Conservation (phyloP, 2,113 vertebrate genomes). For the Reinhardtius hippoglossoides region DNA sequence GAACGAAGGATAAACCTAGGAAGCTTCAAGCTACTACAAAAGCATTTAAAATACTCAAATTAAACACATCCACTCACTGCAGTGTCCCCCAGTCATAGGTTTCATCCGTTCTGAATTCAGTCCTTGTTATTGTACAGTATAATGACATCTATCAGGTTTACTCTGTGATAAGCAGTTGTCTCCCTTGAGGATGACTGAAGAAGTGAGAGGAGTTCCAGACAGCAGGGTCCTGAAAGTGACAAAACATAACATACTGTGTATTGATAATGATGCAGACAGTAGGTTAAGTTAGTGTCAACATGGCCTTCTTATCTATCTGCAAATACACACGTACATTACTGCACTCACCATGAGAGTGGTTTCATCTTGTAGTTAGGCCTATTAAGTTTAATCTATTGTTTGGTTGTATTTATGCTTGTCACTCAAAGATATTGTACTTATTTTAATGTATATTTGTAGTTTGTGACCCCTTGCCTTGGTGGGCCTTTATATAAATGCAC, state of each 20-base stretch:
- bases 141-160: conserved; percentile 21
- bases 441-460: too few relatives aligned
- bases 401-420: too few relatives aligned
- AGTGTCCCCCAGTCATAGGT: background rate
- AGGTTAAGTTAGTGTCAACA: too few relatives aligned
- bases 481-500: too few relatives aligned
- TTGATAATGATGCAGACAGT: background rate
- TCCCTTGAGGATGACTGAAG: conserved; percentile 24
- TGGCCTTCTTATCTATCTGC: too few relatives aligned
- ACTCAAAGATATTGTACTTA: too few relatives aligned
- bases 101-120: conserved; percentile 19
- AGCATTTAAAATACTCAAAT: conserved; percentile 36
- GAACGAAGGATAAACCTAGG: conserved; percentile 39
- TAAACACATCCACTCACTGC: conserved; percentile 36
- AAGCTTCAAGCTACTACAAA: conserved; percentile 47
- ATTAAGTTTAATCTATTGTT: too few relatives aligned
- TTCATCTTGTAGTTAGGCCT: too few relatives aligned
- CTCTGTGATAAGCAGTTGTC: conserved; percentile 26
- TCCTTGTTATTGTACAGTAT: conserved; percentile 34
- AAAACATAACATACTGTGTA: background rate
- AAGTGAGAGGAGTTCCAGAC: conserved; percentile 25
- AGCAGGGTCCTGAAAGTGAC: conserved; percentile 51
- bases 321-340: too few relatives aligned
- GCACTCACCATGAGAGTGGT: too few relatives aligned
- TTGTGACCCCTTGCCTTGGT: too few relatives aligned